Evolutionary conservation across 2,888 invertebrate genomes (phyloP).

Genomic region (Epinotia demarniana): DNA sequence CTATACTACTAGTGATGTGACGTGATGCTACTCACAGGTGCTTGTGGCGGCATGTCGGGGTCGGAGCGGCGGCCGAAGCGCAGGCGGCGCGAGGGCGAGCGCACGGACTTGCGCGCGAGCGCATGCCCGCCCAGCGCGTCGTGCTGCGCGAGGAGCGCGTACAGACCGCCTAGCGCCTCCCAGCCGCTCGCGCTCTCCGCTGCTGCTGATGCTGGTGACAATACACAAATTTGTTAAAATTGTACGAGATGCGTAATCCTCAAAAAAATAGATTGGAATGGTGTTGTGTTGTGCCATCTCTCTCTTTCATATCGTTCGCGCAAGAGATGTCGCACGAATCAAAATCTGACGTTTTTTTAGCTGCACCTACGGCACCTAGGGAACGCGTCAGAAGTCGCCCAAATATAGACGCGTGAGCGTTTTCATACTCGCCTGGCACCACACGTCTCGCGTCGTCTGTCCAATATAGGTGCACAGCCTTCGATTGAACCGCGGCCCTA

Average conservation of each 20-base stretch:
- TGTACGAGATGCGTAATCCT: not conserved
- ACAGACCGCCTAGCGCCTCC: slow-evolving; percentile 83
- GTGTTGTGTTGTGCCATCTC: no score
- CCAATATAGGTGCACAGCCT: no score
- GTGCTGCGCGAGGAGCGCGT: slow-evolving; percentile 86
- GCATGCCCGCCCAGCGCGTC: slow-evolving; percentile 88
- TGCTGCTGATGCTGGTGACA: slow-evolving; percentile 60
- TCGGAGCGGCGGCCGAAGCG: slow-evolving; percentile 91
- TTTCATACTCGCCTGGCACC: no score
- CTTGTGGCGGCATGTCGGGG: slow-evolving; percentile 85
- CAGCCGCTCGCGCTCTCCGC: slow-evolving; percentile 68
- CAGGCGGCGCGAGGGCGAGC: slow-evolving; percentile 90
- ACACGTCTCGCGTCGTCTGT: no score
- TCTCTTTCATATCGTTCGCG: no score
- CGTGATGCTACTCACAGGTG: slow-evolving; percentile 65
- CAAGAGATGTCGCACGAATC: no score
- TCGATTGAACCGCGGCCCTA: no score
- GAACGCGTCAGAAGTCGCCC: no score
- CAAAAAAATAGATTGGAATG: no score
- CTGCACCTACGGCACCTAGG: no score
- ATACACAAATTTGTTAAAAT: not conserved
- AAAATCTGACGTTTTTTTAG: no score
- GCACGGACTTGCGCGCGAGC: slow-evolving; percentile 90
- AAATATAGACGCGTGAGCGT: no score
- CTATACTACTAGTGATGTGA: slow-evolving; percentile 43